phyloP scores from a whole-genome alignment of 2,797 vertebrate genomes.

The Malurus splendens region DNA sequence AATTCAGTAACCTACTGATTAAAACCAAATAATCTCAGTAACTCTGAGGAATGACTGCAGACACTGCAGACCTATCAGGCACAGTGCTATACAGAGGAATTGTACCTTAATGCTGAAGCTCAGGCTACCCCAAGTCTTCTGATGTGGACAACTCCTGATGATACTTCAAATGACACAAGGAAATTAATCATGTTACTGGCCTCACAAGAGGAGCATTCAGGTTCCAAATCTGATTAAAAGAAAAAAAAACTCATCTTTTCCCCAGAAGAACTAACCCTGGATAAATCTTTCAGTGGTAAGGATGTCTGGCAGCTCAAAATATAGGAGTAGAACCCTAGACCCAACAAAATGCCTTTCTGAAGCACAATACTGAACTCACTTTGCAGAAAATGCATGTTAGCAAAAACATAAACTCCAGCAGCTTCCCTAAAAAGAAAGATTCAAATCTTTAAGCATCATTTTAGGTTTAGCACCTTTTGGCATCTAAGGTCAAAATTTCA shows the following conservation, averaged over 20 bases:
- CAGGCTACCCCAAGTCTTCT: neutral
- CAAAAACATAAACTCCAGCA: neutral
- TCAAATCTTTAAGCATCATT: neutral
- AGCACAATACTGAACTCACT: neutral
- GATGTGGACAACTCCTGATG: neutral
- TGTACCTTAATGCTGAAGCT: neutral
- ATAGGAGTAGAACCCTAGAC: neutral
- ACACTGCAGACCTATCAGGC: neutral
- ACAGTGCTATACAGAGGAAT: neutral
- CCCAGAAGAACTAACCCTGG: neutral
- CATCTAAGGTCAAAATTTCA: neutral
- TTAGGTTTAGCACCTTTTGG: neutral
- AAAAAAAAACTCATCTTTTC: neutral
- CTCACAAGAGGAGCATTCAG: neutral
- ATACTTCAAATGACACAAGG: neutral
- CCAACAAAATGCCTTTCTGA: neutral
- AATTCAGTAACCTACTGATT: neutral
- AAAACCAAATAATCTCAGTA: neutral
- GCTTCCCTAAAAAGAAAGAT: neutral
- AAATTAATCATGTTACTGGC: neutral
- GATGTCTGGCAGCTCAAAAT: neutral
- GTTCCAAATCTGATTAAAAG: neutral
- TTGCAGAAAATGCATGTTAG: neutral
- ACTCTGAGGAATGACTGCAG: neutral
- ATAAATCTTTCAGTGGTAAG: neutral